Evolutionary conservation across 2,888 invertebrate genomes (phyloP), one percentile per base, ranked within the genome.

Genomic region (Caprella mutica): DNA sequence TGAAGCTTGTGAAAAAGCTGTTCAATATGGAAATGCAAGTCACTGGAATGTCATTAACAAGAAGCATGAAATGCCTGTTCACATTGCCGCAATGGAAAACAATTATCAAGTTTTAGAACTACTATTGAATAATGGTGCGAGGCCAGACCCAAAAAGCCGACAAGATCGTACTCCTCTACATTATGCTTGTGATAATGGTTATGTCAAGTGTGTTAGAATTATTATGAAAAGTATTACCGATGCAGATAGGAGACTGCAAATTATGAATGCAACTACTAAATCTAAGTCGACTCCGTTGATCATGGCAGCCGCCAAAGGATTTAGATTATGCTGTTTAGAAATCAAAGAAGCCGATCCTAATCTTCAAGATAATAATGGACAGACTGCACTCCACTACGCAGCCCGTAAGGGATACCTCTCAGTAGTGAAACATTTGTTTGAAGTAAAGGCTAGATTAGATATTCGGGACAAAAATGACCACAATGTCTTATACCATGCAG

Each of bases 321-420:
- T 19, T 21, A 30, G 29, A 14, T 27, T 30, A 14, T 48, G 48
- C 30, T 48, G 48, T 21, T 30, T 27, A 29, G 29, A 19, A 14
- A 27, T 48, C 5, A 17, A 12, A 5, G 48, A 30, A 1, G 30
- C 48, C 48, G 30, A 48, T 30, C 48, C 48, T 17, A 48, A 48
- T 21, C 27, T 24, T 21, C 50, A 52, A 38, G 52, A 46, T 3
- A 52, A 44, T 17, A 38, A 56, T n/a, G 24, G 29, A n/a, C 24
- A 43, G 12, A 58, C 56, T 19, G 59, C 59, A n/a, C 42, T 59
- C 29, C 54, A 53, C 19, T 38, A 27, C 23, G 63, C 59, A 30
- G 59, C 53, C 23, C 54, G 52, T 6, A 54, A 54, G 3, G 55
- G 56, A 19, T 48, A 29, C 27, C 8, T 48, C 5, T 48, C 48